Base-by-base conservation (phyloP, 2,797 vertebrate species). In the Syngnathus rostellatus region DNA sequence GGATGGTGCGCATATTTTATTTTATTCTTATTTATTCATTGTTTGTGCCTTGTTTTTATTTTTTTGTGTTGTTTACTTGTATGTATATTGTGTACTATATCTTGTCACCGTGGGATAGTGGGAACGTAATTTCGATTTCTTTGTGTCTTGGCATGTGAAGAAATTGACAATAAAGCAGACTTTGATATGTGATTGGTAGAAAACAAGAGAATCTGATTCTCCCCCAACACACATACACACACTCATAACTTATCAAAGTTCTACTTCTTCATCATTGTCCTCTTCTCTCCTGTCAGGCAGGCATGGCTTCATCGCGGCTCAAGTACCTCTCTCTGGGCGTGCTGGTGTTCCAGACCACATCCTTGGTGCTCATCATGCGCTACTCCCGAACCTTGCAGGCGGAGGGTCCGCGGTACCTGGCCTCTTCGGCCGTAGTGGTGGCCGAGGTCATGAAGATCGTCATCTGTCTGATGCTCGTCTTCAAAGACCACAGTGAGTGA, bases 261-360 rank as follows among this genome's bases (percentile, higher is more conserved):
- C n/a, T n/a, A n/a, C n/a, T 31, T 62, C 39, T 23, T 45, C n/a
- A 43, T 31, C 7, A 19, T 38, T 39, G 38, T 6, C 50, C 19
- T 6, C 7, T 48, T 21, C 10, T 37, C 10, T 17, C 62, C n/a
- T 4, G 0, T 55, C 16, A 43, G 38, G 63, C 17, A 41, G 51
- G 6, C 72, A 92, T 91, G 91, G 85, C 90, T 85, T 94, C 93
- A 5, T n/a, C 91, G 76, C 92, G 89, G 81, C 87, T 99, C 68
- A 99, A 99, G 82, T 98, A 98, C 88, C 88, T 98, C 71, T 99
- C 97, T 61, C 87, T 99, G 88, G 92, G 95, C 57, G 94, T 99
- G 84, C 89, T 99, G 90, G 97, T 99, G 72, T 94, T 98, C 85
- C 97, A 99, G 91, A 99, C 97, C 72, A 99, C 97, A 19, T 94